Evolutionary conservation across 2,888 invertebrate species (phyloP).

Genomic region (Eilema caniola): DNA sequence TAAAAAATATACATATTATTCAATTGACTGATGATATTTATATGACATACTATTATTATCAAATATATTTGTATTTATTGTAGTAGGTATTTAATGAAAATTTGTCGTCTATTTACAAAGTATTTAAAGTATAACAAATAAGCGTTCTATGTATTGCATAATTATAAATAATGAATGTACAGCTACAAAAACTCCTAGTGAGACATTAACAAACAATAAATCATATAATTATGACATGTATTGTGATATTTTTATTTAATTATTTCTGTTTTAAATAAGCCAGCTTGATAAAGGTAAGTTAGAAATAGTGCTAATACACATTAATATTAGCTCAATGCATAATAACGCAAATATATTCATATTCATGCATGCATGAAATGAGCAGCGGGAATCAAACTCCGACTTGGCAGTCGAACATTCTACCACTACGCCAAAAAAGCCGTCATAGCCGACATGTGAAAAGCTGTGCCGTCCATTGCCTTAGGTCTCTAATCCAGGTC

Average conservation of each 20-base stretch:
- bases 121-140: background rate
- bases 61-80: background rate
- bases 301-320: too few relatives aligned
- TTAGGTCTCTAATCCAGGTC: too few relatives aligned
- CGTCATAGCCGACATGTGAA: too few relatives aligned
- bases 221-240: background rate
- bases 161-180: too few relatives aligned
- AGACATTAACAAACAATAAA: conserved; percentile 5
- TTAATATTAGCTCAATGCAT: too few relatives aligned
- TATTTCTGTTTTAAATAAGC: background rate
- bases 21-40: background rate
- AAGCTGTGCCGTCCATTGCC: too few relatives aligned
- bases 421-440: too few relatives aligned
- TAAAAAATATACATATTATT: background rate
- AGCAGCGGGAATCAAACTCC: too few relatives aligned
- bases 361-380: too few relatives aligned
- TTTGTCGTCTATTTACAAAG: conserved; percentile 14
- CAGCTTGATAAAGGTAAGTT: too few relatives aligned
- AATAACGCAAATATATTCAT: too few relatives aligned
- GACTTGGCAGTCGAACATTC: too few relatives aligned
- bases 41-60: background rate
- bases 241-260: background rate
- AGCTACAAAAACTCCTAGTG: background rate
- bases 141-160: background rate
- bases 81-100: background rate